Percentiles rank a stretch among this genome's conserved stretches.
These are phyloP conservation scores for Lepidocyrtoides sp. DNA, from an alignment of 2,888 invertebrate species.

Conservation along the genomic window DNA sequence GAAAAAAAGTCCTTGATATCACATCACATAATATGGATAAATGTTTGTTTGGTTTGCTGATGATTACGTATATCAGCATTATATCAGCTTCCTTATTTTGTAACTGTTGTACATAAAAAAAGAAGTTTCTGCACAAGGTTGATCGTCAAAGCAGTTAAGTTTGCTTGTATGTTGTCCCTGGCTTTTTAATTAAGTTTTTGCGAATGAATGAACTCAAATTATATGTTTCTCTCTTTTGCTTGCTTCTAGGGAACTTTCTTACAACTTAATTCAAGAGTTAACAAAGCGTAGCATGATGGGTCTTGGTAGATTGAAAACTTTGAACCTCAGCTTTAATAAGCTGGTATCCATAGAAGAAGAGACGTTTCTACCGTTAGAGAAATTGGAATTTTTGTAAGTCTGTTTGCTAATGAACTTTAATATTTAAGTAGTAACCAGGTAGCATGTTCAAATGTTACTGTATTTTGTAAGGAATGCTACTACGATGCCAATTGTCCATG, in stretches of 20 bases:
- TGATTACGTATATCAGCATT: no score
- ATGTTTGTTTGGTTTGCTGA: no score
- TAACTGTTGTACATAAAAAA: no score
- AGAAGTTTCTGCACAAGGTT: no score
- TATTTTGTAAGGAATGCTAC: neutral
- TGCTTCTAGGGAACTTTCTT: slow-evolving; percentile 90
- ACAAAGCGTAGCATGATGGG: slow-evolving; percentile 86
- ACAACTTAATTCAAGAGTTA: slow-evolving; percentile 90
- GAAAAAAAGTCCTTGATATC: no score
- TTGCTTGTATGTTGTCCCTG: neutral
- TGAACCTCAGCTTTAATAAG: slow-evolving; percentile 87
- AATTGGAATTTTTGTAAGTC: slow-evolving; percentile 90
- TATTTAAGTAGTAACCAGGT: neutral
- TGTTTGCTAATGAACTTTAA: neutral
- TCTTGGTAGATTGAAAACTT: slow-evolving; percentile 86
- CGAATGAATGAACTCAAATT: neutral
- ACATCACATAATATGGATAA: no score
- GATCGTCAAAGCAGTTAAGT: neutral
- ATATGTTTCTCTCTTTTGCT: slow-evolving; percentile 1
- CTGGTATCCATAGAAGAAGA: slow-evolving; percentile 89
- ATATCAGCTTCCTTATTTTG: no score
- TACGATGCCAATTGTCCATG: neutral
- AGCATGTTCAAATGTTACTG: neutral
- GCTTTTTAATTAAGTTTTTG: slow-evolving; percentile 25
- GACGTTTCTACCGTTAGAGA: slow-evolving; percentile 92